phyloP scores from a whole-genome alignment of 92 coral and sea anemone species.

The Galaxea fascicularis region DNA sequence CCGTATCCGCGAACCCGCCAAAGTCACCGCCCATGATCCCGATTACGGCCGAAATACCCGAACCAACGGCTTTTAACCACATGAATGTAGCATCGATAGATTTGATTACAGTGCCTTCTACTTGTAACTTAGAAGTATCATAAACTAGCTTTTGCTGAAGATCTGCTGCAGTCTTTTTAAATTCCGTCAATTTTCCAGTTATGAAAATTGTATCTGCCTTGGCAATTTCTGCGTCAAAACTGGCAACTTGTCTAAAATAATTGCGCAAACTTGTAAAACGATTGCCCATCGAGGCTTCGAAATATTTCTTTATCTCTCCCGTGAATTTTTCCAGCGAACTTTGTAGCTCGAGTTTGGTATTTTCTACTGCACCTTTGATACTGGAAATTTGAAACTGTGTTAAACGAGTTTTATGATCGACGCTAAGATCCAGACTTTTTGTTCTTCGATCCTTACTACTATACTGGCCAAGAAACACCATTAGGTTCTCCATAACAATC shows the following conservation, averaged over 20 bases:
- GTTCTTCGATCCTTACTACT: constrained; percentile 51
- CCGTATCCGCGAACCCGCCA: constrained; percentile 54
- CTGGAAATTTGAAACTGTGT: constrained; percentile 61
- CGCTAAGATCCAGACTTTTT: constrained; percentile 46
- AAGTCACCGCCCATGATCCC: constrained; percentile 52
- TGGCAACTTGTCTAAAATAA: constrained; percentile 47
- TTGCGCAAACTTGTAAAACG: constrained; percentile 46
- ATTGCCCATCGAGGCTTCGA: constrained; percentile 58
- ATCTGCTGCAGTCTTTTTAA: constrained; percentile 35
- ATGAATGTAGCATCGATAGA: constrained; percentile 54
- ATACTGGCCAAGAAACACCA: constrained; percentile 56
- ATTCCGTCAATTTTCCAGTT: constrained; percentile 47
- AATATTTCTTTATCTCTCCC: constrained; percentile 48
- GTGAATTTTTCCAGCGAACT: constrained; percentile 50
- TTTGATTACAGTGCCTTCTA: constrained; percentile 29
- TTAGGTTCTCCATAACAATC: constrained; percentile 52
- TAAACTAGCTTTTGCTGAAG: constrained; percentile 41
- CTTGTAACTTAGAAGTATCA: constrained; percentile 55
- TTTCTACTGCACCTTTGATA: constrained; percentile 58
- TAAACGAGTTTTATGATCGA: constrained; percentile 56
- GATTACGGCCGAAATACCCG: constrained; percentile 42
- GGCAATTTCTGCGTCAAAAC: constrained; percentile 62
- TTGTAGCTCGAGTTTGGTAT: constrained; percentile 57
- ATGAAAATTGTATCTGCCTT: constrained; percentile 59
- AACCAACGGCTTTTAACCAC: constrained; percentile 62